Conservation (phyloP, 1,140 invertebrate species). For the Drosophila pruinosa region DNA sequence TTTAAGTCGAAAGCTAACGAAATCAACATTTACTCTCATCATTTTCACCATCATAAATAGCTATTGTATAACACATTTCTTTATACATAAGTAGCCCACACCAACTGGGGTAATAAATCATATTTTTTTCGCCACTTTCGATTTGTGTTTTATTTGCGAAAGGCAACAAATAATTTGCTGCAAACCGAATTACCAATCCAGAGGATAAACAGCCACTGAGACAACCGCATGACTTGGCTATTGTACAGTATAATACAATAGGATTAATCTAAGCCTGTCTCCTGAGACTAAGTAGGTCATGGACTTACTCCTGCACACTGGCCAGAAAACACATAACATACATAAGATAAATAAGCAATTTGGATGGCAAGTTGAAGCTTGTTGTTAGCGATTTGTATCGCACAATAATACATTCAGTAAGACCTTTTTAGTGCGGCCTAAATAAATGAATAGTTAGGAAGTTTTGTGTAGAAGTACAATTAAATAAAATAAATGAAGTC, state of each 20-base stretch:
- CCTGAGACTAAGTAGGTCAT: constrained; percentile 9
- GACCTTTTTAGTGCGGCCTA: background rate
- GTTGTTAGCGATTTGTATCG: background rate
- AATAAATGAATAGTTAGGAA: background rate
- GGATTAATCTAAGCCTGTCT: constrained; percentile 12
- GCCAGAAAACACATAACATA: background rate
- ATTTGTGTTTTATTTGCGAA: constrained; percentile 14
- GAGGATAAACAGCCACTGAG: background rate
- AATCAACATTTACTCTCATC: background rate
- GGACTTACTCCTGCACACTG: background rate
- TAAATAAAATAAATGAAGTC: too few species aligned
- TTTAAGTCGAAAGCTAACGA: background rate
- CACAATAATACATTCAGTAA: background rate
- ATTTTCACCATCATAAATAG: background rate
- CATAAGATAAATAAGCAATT: constrained; percentile 14
- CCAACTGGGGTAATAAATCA: constrained; percentile 15
- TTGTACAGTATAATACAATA: background rate
- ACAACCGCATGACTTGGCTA: constrained; percentile 7
- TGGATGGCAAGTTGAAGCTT: background rate
- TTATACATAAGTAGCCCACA: background rate
- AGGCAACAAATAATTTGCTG: background rate
- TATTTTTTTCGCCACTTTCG: constrained; percentile 13
- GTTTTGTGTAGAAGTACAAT: too few species aligned
- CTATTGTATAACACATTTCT: constrained; percentile 6
- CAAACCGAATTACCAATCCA: background rate